Base-by-base conservation (phyloP, 1,140 invertebrate genomes). In the Drosophila subobscura region DNA sequence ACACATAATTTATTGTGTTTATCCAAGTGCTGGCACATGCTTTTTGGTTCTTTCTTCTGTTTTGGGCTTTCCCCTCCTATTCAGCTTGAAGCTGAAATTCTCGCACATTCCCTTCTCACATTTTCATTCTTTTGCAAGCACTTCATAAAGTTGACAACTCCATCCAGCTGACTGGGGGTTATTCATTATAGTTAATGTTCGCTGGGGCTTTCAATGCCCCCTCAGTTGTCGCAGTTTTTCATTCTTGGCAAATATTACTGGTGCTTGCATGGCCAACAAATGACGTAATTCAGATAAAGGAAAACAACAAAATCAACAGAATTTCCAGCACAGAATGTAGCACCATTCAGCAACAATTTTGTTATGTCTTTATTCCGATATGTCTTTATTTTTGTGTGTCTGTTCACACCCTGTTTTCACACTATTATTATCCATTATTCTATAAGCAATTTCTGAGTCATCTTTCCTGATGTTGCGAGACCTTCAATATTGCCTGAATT, bases 241-340 rank as follows among this genome's bases (percentile, higher is more conserved):
- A 29, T 61, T 58, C 41, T 49, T n/a, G 60, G 45, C 12, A 27
- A 0, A 1, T 27, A 5, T 27, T 27, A 27, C 25, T 2, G 25
- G 25, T 5, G 25, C 5, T 5, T 50, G 47, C 47, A 50, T 14
- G 33, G 25, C 49, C 50, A 33, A 33, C 56, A 12, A 59, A 75
- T 86, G 81, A 57, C 81, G 81, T 72, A 80, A 86, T 61, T 70
- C 47, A 86, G 29, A 64, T 57, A 77, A 47, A 66, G 49, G 2
- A 72, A 50, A 59, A 49, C 47, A 37, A 50, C 14, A 14, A 50
- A 50, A 59, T 49, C 46, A 46, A 23, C 22, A 59, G 47, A 42
- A 25, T 45, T 14, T 8, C 7, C 8, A 41, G 16, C 1, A 12
- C 20, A 29, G 46, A 49, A 52, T 71, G 3, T 59, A 42, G 33